Percentiles rank a stretch among this genome's conserved stretches.
Conservation (phyloP, 2,113 vertebrate species). For the cat (Felis catus) region F.catus_Fca126_mat1.0 CM031418.1:79727001-79727500, state of each 20-base stretch:
- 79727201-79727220: slow-evolving; percentile 75
- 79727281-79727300: slow-evolving; percentile 76
- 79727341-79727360: slow-evolving; percentile 76
- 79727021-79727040: slow-evolving; percentile 71
- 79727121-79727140: slow-evolving; percentile 74
- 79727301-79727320: slow-evolving; percentile 78
- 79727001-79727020: slow-evolving; percentile 77
- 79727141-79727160: slow-evolving; percentile 76
- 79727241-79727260: slow-evolving; percentile 58
- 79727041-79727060: slow-evolving; percentile 67
- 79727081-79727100: slow-evolving; percentile 73
- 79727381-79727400: slow-evolving; percentile 78
- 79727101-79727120: slow-evolving; percentile 79
- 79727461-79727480: slow-evolving; percentile 90
- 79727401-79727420: slow-evolving; percentile 83
- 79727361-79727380: slow-evolving; percentile 62
- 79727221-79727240: slow-evolving; percentile 74
- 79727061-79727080: slow-evolving; percentile 78
- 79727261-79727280: slow-evolving; percentile 74
- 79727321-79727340: slow-evolving; percentile 76
- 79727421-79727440: slow-evolving; percentile 84
- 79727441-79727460: slow-evolving; percentile 90
- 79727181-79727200: slow-evolving; percentile 70
- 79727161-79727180: slow-evolving; percentile 49
- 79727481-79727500: slow-evolving; percentile 90